Evolutionary conservation across 2,888 invertebrate species (phyloP).

Genomic region (Mythimna loreyi): DNA sequence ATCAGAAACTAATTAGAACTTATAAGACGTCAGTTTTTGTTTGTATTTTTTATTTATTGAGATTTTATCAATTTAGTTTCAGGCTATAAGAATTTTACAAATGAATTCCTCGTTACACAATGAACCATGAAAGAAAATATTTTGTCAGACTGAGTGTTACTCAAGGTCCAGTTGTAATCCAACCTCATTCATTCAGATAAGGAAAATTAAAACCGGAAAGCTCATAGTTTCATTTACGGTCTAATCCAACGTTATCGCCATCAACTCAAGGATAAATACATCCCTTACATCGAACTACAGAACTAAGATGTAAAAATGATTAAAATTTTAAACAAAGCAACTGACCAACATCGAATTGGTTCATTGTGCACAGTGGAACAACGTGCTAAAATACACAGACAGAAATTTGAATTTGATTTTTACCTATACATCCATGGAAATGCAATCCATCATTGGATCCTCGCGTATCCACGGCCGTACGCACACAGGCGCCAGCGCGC

Average conservation of each 20-base stretch:
- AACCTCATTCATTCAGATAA: slow-evolving; percentile 76
- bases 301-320: slow-evolving; percentile 68
- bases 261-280: slow-evolving; percentile 77
- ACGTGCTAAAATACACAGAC: slow-evolving; percentile 72
- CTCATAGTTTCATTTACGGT: slow-evolving; percentile 63
- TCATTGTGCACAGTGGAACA: slow-evolving; percentile 70
- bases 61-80: slow-evolving; percentile 33
- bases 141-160: slow-evolving; percentile 73
- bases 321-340: slow-evolving; percentile 78
- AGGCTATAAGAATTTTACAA: slow-evolving; percentile 40
- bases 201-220: slow-evolving; percentile 75
- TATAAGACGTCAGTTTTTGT: slow-evolving; percentile 24
- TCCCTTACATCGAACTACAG: slow-evolving; percentile 74
- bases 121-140: slow-evolving; percentile 76
- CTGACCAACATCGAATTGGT: slow-evolving; percentile 59
- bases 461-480: slow-evolving; percentile 83
- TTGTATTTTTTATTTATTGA: slow-evolving; percentile 1
- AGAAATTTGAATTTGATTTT: slow-evolving; percentile 81
- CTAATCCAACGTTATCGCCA: slow-evolving; percentile 73
- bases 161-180: slow-evolving; percentile 76
- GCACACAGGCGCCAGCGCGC: slow-evolving; percentile 83
- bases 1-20: slow-evolving; percentile 71
- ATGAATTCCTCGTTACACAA: slow-evolving; percentile 68
- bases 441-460: slow-evolving; percentile 90
- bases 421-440: slow-evolving; percentile 90